phyloP scores from a whole-genome alignment of 2,888 invertebrate genomes.

The Sphinx pinastri region DNA sequence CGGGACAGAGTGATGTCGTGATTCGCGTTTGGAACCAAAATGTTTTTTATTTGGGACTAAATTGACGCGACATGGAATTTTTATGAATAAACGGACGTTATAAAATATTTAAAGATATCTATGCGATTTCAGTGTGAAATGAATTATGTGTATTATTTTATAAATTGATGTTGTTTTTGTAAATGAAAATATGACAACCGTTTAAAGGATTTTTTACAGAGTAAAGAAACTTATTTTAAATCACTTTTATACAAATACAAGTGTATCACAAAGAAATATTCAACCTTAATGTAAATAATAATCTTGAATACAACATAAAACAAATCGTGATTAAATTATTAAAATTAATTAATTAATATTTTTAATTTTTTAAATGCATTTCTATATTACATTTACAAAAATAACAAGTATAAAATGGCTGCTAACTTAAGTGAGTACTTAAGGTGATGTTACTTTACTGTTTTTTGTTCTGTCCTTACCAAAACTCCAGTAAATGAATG shows the following conservation, averaged over 20 bases:
- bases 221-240: neutral
- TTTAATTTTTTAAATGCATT: neutral
- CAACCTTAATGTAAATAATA: too few species aligned
- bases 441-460: slow-evolving; percentile 42
- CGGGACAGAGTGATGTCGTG: neutral
- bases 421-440: slow-evolving; percentile 74
- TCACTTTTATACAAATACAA: neutral
- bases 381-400: slow-evolving; percentile 7
- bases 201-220: neutral
- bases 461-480: slow-evolving; percentile 47
- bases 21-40: neutral
- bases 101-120: slow-evolving; percentile 14
- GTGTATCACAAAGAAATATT: too few species aligned
- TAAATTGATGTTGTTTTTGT: slow-evolving; percentile 7
- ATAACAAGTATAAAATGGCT: slow-evolving; percentile 48
- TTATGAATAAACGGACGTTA: slow-evolving; percentile 14
- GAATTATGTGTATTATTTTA: slow-evolving; percentile 29
- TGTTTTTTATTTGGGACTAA: slow-evolving; percentile 9
- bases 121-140: slow-evolving; percentile 7
- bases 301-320: too few species aligned
- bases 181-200: neutral
- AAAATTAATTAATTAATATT: neutral
- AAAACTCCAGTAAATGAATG: slow-evolving; percentile 61
- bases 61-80: slow-evolving; percentile 1
- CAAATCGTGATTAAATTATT: too few species aligned